A percentile compares a stretch with the other conserved stretches of the same genome.
Conservation (phyloP, 2,113 vertebrate species). For the Mystacornis crossleyi region DNA sequence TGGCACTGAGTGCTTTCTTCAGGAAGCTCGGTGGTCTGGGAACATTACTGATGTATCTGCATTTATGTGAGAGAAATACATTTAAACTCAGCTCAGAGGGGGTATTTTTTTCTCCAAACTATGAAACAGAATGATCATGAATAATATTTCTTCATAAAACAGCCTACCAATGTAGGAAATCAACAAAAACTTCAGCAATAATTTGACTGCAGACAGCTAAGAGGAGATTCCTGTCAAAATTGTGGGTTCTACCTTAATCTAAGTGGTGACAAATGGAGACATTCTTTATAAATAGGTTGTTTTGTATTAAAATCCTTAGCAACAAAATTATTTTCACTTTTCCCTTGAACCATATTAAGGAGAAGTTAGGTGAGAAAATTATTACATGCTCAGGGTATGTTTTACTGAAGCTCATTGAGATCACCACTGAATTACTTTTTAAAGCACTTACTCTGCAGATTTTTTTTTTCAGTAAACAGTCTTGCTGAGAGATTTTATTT, state of each 20-base stretch:
- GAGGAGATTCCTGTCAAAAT: not conserved
- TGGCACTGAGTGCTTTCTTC: not conserved
- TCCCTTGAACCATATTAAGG: not conserved
- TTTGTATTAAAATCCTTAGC: not conserved
- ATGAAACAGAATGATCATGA: not conserved
- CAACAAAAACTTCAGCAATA: not conserved
- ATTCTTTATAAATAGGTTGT: not conserved
- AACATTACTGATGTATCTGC: not conserved
- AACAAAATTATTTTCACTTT: not conserved
- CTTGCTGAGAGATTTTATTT: not conserved
- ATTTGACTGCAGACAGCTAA: not conserved
- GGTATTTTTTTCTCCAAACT: not conserved
- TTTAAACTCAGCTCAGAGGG: not conserved
- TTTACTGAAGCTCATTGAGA: not conserved
- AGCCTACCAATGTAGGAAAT: not conserved
- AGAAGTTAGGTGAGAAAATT: not conserved
- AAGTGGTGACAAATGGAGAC: not conserved
- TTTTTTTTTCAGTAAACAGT: not conserved
- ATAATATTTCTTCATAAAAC: not conserved
- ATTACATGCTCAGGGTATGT: not conserved
- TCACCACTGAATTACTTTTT: not conserved
- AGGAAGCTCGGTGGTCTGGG: not conserved
- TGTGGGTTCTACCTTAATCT: not conserved
- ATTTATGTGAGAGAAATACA: not conserved
- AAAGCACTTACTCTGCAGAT: not conserved